Percentiles rank a stretch among this genome's conserved stretches.
Conservation (phyloP, 2,113 vertebrate species). For the Vimba vimba region DNA sequence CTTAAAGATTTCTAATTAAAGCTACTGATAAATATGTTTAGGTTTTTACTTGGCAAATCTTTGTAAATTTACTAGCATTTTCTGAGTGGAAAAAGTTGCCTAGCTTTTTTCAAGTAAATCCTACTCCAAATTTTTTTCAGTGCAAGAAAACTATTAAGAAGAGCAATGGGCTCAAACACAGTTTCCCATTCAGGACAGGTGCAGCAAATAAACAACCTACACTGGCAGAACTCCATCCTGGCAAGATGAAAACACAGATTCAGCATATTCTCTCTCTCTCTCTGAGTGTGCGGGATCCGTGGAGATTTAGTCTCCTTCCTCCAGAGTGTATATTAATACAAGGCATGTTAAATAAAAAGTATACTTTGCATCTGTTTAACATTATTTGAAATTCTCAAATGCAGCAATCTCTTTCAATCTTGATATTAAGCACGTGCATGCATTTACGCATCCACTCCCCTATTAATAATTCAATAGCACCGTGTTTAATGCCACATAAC, state of each 20-base stretch:
- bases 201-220: slow-evolving; percentile 8
- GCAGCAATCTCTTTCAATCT: not conserved
- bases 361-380: not conserved
- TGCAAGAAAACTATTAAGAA: not conserved
- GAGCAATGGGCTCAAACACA: not conserved
- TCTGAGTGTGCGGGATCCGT: not conserved
- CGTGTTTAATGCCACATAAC: not conserved
- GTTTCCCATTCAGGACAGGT: not conserved
- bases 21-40: too few species aligned
- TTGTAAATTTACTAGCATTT: too few species aligned
- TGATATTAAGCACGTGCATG: not conserved
- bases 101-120: too few species aligned
- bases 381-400: not conserved
- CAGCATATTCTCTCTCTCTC: slow-evolving; percentile 12
- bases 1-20: too few species aligned
- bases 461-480: not conserved
- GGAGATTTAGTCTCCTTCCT: not conserved
- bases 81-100: too few species aligned
- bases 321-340: not conserved
- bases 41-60: too few species aligned
- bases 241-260: not conserved
- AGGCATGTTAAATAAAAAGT: not conserved
- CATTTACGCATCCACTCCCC: not conserved
- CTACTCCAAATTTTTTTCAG: too few species aligned
- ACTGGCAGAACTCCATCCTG: slow-evolving; percentile 14